Evolutionary conservation across 1,140 invertebrate species (phyloP).

Genomic region (Papilio helenus): DNA sequence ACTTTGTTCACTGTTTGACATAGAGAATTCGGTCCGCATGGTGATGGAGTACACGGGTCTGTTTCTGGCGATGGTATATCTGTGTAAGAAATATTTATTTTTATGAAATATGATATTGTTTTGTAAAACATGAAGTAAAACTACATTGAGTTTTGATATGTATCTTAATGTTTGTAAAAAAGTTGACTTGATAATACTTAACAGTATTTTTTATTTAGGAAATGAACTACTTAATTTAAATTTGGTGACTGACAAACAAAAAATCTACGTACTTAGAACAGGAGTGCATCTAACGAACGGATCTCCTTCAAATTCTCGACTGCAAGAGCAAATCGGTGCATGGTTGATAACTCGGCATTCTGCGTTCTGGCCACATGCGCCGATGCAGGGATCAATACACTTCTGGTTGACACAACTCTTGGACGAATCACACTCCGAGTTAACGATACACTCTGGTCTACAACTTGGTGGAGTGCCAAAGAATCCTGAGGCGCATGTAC

Average conservation of each 20-base stretch:
- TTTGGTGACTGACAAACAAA: background rate
- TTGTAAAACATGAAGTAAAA: background rate
- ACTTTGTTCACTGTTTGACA: constrained; percentile 86
- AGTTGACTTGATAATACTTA: too few species aligned
- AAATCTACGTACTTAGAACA: constrained; percentile 73
- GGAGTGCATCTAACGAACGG: constrained; percentile 85
- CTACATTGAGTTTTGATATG: too few species aligned
- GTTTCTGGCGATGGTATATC: constrained; percentile 61
- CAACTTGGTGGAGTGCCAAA: constrained; percentile 86
- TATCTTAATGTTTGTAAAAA: too few species aligned
- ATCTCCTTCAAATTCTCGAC: constrained; percentile 85
- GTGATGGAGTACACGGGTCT: constrained; percentile 88
- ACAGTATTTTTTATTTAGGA: too few species aligned
- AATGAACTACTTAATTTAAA: too few species aligned
- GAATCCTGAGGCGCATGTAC: constrained; percentile 85
- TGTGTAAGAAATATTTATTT: constrained; percentile 47
- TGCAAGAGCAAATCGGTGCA: constrained; percentile 88
- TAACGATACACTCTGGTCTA: constrained; percentile 90
- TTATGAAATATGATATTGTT: constrained; percentile 7
- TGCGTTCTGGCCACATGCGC: constrained; percentile 89
- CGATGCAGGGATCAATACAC: constrained; percentile 87
- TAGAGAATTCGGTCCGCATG: constrained; percentile 89
- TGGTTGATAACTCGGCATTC: constrained; percentile 90
- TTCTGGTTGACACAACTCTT: constrained; percentile 90
- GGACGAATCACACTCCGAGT: constrained; percentile 91